Base-by-base conservation (phyloP, 2,113 vertebrate genomes). In the Grantiella picta region DNA sequence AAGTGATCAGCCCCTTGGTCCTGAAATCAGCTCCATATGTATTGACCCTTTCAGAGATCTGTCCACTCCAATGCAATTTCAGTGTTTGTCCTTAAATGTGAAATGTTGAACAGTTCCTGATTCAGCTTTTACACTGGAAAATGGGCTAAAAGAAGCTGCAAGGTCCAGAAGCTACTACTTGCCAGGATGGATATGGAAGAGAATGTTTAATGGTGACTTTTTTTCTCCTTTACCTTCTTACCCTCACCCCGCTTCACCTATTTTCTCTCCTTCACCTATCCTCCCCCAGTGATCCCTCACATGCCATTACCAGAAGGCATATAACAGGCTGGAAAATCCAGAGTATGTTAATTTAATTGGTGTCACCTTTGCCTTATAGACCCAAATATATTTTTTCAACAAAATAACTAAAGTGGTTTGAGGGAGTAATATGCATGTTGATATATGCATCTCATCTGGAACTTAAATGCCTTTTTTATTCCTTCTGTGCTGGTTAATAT, bases 21-120 rank as follows among this genome's bases (percentile, higher is more conserved):
- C 72, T 90, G 79, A 64, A 89, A 38, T 94, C 92, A 93, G 68
- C 76, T 94, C 35, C 36, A 8, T 91, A 82, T 91, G 47, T 71
- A 94, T 70, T 96, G 94, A 95, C 82, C 92, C 76, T 90, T 91
- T 95, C 76, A 78, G 47, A 86, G 82, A 70, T 91, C 82, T 88
- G 53, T 89, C 78, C 73, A 61, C 33, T 97, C 42, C 63, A 76
- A 85, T 52, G 63, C 33, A 90, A 69, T 91, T 95, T 76, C 66
- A 90, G 50, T 11, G 23, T 80, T 82, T 82, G 69, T 81, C 80
- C 65, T 90, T 86, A 93, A 84, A 92, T 65, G n/a, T 9, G 11
- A 93, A 76, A 88, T 52, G 57, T 49, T 86, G 82, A 95, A 82
- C 50, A 33, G 44, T 49, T 92, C 65, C 76, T 15, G 33, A 66